Evolutionary conservation across 2,888 invertebrate species (phyloP), one percentile per base, ranked within the genome.

Genomic region (Axea sp.): DNA sequence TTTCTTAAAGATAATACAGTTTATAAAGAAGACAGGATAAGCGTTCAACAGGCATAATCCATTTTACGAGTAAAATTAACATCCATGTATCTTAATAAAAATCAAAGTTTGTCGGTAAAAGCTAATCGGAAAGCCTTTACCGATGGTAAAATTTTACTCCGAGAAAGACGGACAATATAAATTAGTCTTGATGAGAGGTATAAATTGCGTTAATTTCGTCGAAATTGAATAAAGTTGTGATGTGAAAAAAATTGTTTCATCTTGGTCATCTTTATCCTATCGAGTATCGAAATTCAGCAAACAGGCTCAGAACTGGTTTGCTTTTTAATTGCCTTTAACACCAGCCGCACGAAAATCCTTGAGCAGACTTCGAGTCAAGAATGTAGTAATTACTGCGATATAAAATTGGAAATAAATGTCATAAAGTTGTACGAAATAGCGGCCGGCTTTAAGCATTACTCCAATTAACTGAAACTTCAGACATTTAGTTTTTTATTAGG

Each of bases 251-350:
- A 59, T 62, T 62, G 49, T 62, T 62, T 11, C 53, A 49, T 47
- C 55, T 64, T 51, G 43, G 49, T 41, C 57, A 26, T 30, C 37
- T 55, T 53, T 71, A 62, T 51, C 26, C 59, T 45, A 65, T 51
- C 9, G 55, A 12, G 14, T 47, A 68, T 68, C 62, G 64, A 68
- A 73, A 68, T 68, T 57, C 59, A 57, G 22, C 68, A 47, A 55
- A 47, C 68, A 57, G 43, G 49, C 64, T 62, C 45, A 55, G 43
- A 73, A 73, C 73, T 68, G 73, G 73, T 73, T 68, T 68, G 62
- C 55, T 43, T 67, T 73, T 67, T 73, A 73, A 68, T 73, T 73
- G 67, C 68, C 73, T 55, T 62, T 49, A 72, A 72, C 72, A 43
- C 57, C 72, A 28, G 57, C 22, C 62, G 71, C 57, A 64, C 57